Conservation (phyloP, 2,888 invertebrate genomes). For the Cetonia aurata region DNA sequence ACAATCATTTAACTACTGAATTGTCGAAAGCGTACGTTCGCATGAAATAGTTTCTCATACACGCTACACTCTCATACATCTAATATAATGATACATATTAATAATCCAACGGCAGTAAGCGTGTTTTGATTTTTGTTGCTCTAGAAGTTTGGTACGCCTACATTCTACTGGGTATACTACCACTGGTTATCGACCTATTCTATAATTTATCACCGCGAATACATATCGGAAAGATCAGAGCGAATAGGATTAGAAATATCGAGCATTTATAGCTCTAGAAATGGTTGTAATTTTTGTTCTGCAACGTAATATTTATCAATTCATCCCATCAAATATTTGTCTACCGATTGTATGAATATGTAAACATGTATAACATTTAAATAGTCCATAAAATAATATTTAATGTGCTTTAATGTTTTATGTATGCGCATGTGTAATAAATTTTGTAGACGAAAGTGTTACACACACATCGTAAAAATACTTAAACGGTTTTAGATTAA, state of each 20-base stretch:
- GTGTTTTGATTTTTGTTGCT: constrained; percentile 27
- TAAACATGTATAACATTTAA: neutral
- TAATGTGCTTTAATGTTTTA: neutral
- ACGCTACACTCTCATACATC: neutral
- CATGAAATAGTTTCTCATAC: neutral
- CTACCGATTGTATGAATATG: neutral
- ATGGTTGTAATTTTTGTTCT: constrained; percentile 4
- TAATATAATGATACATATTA: too few species aligned
- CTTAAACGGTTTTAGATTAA: too few species aligned
- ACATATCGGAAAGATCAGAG: constrained; percentile 5
- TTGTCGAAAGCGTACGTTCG: too few species aligned
- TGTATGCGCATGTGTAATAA: neutral
- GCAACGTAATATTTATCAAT: constrained; percentile 8
- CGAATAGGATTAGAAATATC: constrained; percentile 9
- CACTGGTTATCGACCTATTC: constrained; percentile 30
- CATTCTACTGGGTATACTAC: constrained; percentile 2
- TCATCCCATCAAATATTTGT: constrained; percentile 13
- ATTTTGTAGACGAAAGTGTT: neutral
- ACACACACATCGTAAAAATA: neutral
- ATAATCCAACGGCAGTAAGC: neutral
- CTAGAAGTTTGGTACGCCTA: constrained; percentile 24
- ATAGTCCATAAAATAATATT: constrained; percentile 9
- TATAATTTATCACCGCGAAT: neutral
- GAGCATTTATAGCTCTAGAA: constrained; percentile 11
- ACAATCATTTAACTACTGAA: too few species aligned